Evolutionary conservation across 2,888 invertebrate genomes (phyloP), one percentile per base, ranked within the genome.

Genomic region (Oscheius myriophilus): DNA sequence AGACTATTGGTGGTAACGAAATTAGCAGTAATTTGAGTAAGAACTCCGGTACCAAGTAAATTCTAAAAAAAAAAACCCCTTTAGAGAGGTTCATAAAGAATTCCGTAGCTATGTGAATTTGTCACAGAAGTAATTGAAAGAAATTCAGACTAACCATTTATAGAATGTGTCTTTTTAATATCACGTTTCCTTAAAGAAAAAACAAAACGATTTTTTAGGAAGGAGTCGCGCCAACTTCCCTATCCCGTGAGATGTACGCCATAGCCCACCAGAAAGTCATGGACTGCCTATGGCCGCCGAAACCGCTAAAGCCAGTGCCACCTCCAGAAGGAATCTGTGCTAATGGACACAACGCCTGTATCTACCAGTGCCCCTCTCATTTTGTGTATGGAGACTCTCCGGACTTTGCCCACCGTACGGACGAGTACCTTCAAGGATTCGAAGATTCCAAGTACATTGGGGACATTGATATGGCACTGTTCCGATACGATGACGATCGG

Each of bases 261-360:
- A 33, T 25, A 16, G 46, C 61, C n/a, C 61, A 61, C 12, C 46
- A 33, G 16, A 61, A 46, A n/a, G 46, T 61, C 11, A 49, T 61
- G 12, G 16, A 16, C 18, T 61, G 46, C 26, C 61, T 61, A 1
- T 61, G 61, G 61, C 23, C 26, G 61, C 23, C 26, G 11, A 61
- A 61, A 18, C 26, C 46, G 4, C 23, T 46, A 0, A 49, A 49
- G 49, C 33, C 33, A 9, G 49, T 49, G 12, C 61, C 61, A 1
- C 46, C 61, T n/a, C 25, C 49, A 9, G 61, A 61, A 61, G 61
- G 61, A 1, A 11, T 46, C 1, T 61, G 61, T 21, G 49, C 46
- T 11, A 61, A 61, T 49, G 49, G 49, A n/a, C 61, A 61, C 18
- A 4, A 16, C 16, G 21, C 14, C 16, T 61, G 61, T 18, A 33